These are phyloP conservation scores for Puffinus mauretanicus DNA, from an alignment of 2,113 vertebrate genomes.

Conservation along the genomic window DNA sequence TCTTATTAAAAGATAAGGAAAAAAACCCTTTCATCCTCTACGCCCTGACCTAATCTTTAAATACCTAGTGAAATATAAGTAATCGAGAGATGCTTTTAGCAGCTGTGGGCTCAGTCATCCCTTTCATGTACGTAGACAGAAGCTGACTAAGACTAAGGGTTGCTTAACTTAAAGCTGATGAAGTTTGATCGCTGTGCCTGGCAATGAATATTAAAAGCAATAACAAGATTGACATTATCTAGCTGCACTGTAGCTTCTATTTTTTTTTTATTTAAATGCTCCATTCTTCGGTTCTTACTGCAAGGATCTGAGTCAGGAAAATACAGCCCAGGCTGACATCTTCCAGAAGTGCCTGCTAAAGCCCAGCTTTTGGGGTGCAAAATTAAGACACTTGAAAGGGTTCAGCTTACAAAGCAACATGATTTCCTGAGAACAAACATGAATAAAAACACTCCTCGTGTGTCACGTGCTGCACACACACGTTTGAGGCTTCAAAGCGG, in stretches of 20 bases:
- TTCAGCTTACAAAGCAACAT: not conserved
- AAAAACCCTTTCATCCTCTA: constrained; percentile 42
- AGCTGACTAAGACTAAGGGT: constrained; percentile 17
- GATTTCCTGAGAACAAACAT: not conserved
- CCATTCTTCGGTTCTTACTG: not conserved
- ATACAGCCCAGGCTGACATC: constrained; percentile 11
- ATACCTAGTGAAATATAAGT: constrained; percentile 48
- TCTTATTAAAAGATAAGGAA: constrained; percentile 63
- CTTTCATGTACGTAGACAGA: constrained; percentile 44
- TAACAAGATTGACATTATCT: constrained; percentile 43
- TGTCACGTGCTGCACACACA: not conserved
- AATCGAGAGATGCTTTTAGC: constrained; percentile 30
- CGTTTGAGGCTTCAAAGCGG: not conserved
- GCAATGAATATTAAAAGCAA: constrained; percentile 53
- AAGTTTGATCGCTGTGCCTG: constrained; percentile 16
- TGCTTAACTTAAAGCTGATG: constrained; percentile 47
- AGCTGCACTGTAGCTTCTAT: not conserved
- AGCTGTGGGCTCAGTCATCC: constrained; percentile 37
- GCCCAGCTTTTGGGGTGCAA: not conserved
- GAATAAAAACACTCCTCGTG: not conserved
- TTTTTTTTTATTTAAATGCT: not conserved
- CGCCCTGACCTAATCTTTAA: not conserved
- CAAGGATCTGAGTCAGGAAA: not conserved
- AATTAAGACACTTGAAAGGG: not conserved
- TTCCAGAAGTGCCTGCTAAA: not conserved